Conservation (phyloP, 2,888 invertebrate genomes). For the Bellardia bayeri region DNA sequence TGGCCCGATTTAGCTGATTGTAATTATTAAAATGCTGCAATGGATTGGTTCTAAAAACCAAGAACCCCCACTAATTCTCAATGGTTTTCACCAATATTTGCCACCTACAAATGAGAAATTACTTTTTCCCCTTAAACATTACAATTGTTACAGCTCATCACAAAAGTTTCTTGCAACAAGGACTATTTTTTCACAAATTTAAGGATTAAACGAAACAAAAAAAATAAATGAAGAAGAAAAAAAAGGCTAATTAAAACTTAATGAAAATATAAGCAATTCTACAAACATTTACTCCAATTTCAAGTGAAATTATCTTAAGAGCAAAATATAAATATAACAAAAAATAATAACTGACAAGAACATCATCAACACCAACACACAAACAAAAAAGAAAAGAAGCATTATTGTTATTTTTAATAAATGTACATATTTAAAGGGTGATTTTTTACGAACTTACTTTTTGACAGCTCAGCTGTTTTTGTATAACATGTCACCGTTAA, state of each 20-base stretch:
- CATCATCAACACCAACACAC: neutral
- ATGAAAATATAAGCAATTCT: constrained; percentile 9
- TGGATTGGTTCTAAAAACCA: too few species aligned
- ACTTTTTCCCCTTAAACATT: neutral
- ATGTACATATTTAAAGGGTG: neutral
- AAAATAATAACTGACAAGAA: constrained; percentile 41
- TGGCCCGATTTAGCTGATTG: too few species aligned
- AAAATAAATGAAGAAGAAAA: constrained; percentile 3
- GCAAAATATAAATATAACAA: neutral
- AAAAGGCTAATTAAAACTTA: constrained; percentile 67
- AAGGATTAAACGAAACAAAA: constrained; percentile 24
- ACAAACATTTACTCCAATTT: constrained; percentile 1
- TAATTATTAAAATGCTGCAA: too few species aligned
- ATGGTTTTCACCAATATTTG: too few species aligned
- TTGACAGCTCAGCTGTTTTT: too few species aligned
- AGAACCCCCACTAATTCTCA: too few species aligned
- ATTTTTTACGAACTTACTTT: too few species aligned
- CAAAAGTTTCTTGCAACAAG: constrained; percentile 21
- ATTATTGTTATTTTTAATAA: constrained; percentile 6
- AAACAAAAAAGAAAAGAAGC: neutral
- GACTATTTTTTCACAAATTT: neutral
- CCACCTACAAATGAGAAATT: neutral
- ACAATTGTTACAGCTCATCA: constrained; percentile 12
- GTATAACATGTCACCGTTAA: too few species aligned
- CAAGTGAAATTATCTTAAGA: constrained; percentile 10